Evolutionary conservation across 1,140 invertebrate species (phyloP), one percentile per base, ranked within the genome.

Genomic region (Lanistes nyassanus): DNA sequence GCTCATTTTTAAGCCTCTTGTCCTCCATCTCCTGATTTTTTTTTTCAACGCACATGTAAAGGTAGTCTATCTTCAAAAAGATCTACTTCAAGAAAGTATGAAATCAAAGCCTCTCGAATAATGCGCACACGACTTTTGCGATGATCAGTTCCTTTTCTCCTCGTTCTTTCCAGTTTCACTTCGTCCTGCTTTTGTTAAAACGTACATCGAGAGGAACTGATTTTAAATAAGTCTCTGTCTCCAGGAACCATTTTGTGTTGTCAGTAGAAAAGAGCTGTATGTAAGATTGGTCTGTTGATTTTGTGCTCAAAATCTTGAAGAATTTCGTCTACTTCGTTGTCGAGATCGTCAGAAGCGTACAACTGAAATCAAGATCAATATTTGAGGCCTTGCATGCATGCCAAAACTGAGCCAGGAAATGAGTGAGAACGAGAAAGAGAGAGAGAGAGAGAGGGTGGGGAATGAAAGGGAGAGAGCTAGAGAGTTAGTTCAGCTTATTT

Each of bases 261-360:
- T 84, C 79, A 87, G 76, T 99, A 98, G 91, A 99, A 99, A 79
- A 95, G 92, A 76, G 98, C 94, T 76, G 96, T 96, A 88, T 99
- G 97, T 67, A 99, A 90, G 83, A 99, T 93, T 70, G 95, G 92
- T 84, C 96, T 91, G 80, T 95, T 92, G 84, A 94, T 94, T 88
- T 96, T 95, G 51, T 93, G 92, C 91, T 99, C 98, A 91, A 98
- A 99, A 81, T 98, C 96, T 85, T 97, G 95, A 51, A 99, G 90
- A 73, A 99, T 90, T 91, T 99, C 96, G 90, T 99, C 98, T 84
- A 99, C 97, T 86, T 99, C 97, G 92, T 99, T 98, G 85, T 99
- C 98, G 79, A 99, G 90, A 89, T 99, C 98, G 65, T 96, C 94
- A 82, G 94, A 95, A 87, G 95, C 93, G 13, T 94, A 92, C 88